A percentile compares a stretch with the other conserved stretches of the same genome.
Evolutionary conservation across 2,113 vertebrate genomes (phyloP).

Genomic region (Eira barbara): DNA sequence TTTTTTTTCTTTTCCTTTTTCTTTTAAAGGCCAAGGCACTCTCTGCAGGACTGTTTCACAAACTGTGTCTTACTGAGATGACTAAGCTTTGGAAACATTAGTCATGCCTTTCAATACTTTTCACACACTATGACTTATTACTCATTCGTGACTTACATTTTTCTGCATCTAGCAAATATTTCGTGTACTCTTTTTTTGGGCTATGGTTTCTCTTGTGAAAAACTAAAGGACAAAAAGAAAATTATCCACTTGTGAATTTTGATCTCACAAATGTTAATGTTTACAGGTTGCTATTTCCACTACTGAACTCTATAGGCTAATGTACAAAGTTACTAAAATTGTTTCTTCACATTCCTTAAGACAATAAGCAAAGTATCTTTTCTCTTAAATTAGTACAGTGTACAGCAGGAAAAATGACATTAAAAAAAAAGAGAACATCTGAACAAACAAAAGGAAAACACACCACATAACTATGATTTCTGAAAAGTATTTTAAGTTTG

Average conservation of each 20-base stretch:
- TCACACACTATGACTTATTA: conserved; percentile 36
- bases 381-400: background rate
- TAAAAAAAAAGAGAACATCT: background rate
- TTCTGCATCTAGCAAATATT: conserved; percentile 33
- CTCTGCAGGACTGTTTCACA: conserved; percentile 42
- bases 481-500: conserved; percentile 13
- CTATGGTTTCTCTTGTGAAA: background rate
- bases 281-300: background rate
- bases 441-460: background rate
- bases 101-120: conserved; percentile 46
- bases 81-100: conserved; percentile 56
- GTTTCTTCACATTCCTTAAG: background rate
- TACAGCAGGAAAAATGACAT: background rate
- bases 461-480: background rate
- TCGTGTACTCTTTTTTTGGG: background rate
- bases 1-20: background rate
- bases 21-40: conserved; percentile 13
- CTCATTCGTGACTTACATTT: conserved; percentile 30
- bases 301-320: background rate
- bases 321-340: background rate
- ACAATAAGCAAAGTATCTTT: background rate
- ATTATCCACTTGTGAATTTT: background rate
- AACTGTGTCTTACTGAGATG: conserved; percentile 48
- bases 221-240: conserved; percentile 12
- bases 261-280: background rate